phyloP scores from a whole-genome alignment of 2,113 vertebrate species.

The Callipepla squamata region DNA sequence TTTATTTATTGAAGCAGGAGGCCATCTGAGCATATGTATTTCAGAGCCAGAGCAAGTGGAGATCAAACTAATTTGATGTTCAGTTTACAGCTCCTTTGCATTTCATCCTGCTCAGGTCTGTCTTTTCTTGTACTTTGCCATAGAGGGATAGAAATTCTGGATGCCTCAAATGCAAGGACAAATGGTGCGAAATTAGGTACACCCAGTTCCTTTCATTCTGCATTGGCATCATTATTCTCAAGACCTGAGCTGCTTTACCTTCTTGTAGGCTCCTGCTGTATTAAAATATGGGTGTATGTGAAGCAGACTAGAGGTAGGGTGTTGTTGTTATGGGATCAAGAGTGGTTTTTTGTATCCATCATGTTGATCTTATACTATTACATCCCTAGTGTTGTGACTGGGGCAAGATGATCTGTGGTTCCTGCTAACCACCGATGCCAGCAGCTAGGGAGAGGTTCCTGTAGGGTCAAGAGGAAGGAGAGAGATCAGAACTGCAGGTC shows the following conservation, averaged over 20 bases:
- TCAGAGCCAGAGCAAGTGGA: neutral
- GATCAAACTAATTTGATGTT: neutral
- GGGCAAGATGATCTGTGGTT: neutral
- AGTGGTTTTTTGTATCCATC: neutral
- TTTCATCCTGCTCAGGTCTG: neutral
- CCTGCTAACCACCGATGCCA: fast-evolving
- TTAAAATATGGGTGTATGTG: neutral
- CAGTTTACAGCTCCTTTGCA: neutral
- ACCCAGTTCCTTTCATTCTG: neutral
- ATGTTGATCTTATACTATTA: neutral
- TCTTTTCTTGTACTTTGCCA: neutral
- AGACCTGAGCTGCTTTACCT: neutral
- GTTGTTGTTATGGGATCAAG: neutral
- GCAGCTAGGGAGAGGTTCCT: neutral
- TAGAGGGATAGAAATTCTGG: neutral
- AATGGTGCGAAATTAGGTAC: neutral
- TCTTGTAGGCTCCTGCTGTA: neutral
- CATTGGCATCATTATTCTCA: fast-evolving
- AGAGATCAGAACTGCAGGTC: neutral
- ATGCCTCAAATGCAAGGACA: neutral
- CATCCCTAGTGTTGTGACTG: neutral
- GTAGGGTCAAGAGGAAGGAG: neutral
- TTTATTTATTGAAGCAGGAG: conserved; percentile 45
- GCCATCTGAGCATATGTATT: neutral
- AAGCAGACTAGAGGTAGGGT: neutral